Percentiles rank a stretch among this genome's conserved stretches.
Conservation (phyloP, 2,888 invertebrate genomes). For the Idaea aversata region DNA sequence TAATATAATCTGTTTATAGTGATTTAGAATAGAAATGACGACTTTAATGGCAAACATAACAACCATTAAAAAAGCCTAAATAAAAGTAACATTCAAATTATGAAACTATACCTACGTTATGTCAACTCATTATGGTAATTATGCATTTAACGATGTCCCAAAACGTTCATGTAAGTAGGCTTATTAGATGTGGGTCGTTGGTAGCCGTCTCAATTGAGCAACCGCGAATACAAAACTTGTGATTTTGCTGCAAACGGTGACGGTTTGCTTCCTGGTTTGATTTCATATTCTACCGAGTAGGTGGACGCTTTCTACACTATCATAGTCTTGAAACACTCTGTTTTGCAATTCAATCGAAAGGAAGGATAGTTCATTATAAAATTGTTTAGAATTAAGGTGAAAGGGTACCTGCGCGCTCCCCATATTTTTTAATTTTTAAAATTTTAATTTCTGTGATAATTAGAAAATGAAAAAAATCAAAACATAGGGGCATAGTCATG, state of each 20-base stretch:
- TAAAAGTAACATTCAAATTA: background rate
- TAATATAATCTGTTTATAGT: background rate
- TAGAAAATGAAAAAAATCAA: no score
- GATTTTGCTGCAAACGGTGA: conserved; percentile 31
- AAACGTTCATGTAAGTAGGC: background rate
- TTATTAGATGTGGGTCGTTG: background rate
- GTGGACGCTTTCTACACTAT: conserved; percentile 46
- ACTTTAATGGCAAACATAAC: background rate
- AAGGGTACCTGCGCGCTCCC: no score
- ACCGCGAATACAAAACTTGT: conserved; percentile 41
- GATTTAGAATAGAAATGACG: background rate
- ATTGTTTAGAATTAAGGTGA: conserved; percentile 4
- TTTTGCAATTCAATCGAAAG: conserved; percentile 40
- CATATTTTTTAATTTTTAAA: no score
- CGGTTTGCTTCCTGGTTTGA: conserved; percentile 47
- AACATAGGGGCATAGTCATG: no score
- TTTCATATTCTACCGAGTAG: conserved; percentile 50
- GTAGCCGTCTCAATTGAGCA: conserved; percentile 33
- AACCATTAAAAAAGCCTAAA: background rate
- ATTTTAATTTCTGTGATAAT: no score
- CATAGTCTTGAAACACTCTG: conserved; percentile 31
- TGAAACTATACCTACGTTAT: background rate
- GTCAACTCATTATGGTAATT: background rate
- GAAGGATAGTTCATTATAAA: conserved; percentile 25
- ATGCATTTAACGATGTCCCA: background rate